Conservation (phyloP, 2,888 invertebrate genomes). For the Lobophora halterata region DNA sequence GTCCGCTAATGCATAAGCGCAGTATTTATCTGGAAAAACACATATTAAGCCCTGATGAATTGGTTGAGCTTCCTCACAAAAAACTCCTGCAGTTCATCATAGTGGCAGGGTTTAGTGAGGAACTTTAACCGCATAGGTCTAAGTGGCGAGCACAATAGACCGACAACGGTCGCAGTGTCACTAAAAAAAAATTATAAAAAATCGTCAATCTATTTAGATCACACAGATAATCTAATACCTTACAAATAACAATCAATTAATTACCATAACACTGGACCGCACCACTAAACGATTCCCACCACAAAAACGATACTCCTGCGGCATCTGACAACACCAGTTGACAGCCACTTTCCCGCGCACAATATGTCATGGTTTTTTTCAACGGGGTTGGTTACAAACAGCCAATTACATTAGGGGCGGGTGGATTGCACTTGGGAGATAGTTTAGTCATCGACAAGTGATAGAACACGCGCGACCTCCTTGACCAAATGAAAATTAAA, state of each 20-base stretch:
- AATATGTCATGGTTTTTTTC: conserved; percentile 76
- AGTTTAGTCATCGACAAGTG: conserved; percentile 71
- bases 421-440: conserved; percentile 66
- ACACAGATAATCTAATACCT: background rate
- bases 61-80: no score
- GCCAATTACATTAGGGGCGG: conserved; percentile 76
- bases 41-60: no score
- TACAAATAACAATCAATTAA: conserved; percentile 33
- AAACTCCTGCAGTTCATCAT: no score
- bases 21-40: no score
- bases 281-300: conserved; percentile 67
- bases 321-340: conserved; percentile 64
- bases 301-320: conserved; percentile 64
- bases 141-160: no score
- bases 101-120: no score
- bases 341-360: conserved; percentile 76
- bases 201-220: no score
- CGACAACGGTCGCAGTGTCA: no score
- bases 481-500: conserved; percentile 23
- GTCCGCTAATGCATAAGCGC: no score
- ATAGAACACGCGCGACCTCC: conserved; percentile 61
- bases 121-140: no score
- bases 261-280: conserved; percentile 61
- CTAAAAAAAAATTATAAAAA: no score
- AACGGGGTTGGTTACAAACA: conserved; percentile 79